These are phyloP conservation scores for Bradypodion pumilum DNA, from an alignment of 2,797 vertebrate genomes.

Conservation along the genomic window DNA sequence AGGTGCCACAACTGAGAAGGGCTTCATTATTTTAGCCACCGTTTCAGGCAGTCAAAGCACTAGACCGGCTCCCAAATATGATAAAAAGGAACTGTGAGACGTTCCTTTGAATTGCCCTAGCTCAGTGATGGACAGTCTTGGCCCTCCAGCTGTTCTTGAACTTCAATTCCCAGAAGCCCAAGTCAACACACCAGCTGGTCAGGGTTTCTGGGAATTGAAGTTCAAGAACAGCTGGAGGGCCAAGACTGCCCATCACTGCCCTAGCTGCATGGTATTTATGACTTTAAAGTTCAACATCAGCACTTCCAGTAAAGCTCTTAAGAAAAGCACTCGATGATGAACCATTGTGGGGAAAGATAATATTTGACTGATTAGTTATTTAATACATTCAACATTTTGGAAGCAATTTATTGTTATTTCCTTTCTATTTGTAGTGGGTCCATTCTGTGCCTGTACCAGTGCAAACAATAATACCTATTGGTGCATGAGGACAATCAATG, in stretches of 20 bases:
- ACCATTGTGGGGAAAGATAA: neutral
- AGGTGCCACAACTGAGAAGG: too few species aligned
- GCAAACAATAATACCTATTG: constrained; percentile 99
- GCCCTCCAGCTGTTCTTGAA: too few species aligned
- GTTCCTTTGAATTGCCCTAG: neutral
- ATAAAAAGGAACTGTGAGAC: too few species aligned
- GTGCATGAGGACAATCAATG: constrained; percentile 96
- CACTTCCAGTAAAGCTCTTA: neutral
- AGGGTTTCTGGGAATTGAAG: too few species aligned
- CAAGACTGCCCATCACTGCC: too few species aligned
- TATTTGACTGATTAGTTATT: neutral
- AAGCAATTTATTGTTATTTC: constrained; percentile 7
- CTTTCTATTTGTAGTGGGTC: constrained; percentile 83
- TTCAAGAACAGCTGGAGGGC: too few species aligned
- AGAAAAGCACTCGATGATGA: neutral
- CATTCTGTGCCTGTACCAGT: constrained; percentile 97
- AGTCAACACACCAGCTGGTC: too few species aligned
- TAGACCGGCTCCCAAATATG: too few species aligned
- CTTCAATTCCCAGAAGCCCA: too few species aligned
- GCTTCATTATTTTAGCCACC: too few species aligned
- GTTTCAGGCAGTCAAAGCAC: too few species aligned
- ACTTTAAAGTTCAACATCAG: neutral
- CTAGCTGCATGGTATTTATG: neutral
- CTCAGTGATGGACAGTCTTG: neutral
- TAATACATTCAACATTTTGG: neutral